Percentiles rank a stretch among this genome's conserved stretches.
phyloP scores from a whole-genome alignment of 2,797 vertebrate species.

The Pachyuromys duprasi region DNA sequence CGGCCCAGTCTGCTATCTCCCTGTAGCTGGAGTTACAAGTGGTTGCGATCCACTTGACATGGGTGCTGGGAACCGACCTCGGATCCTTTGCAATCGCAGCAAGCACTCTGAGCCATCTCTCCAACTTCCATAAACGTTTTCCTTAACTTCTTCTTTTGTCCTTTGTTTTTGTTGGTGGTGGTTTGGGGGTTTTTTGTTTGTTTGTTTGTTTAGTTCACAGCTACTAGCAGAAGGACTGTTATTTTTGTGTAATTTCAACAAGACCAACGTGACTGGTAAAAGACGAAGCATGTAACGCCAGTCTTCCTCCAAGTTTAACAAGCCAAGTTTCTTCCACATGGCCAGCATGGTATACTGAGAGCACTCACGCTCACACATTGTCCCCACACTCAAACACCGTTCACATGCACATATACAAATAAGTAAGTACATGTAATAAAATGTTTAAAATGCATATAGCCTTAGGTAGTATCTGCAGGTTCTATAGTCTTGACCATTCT shows the following conservation, averaged over 20 bases:
- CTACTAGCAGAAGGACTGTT: conserved; percentile 49
- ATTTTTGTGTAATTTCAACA: not conserved
- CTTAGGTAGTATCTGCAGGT: not conserved
- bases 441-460: not conserved
- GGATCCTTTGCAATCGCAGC: not conserved
- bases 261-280: not conserved
- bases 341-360: not conserved
- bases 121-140: no score
- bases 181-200: no score
- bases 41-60: not conserved
- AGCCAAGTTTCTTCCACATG: not conserved
- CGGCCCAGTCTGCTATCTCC: no score
- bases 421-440: not conserved
- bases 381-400: not conserved
- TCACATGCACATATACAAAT: not conserved
- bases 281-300: not conserved
- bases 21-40: not conserved
- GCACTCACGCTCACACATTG: not conserved
- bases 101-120: not conserved
- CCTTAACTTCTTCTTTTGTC: no score
- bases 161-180: no score
- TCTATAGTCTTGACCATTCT: not conserved
- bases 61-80: not conserved
- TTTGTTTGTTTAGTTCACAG: not conserved
- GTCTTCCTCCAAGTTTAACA: not conserved